These are phyloP conservation scores for Proteles cristata DNA, from an alignment of 2,113 vertebrate genomes.

Conservation along the genomic window DNA sequence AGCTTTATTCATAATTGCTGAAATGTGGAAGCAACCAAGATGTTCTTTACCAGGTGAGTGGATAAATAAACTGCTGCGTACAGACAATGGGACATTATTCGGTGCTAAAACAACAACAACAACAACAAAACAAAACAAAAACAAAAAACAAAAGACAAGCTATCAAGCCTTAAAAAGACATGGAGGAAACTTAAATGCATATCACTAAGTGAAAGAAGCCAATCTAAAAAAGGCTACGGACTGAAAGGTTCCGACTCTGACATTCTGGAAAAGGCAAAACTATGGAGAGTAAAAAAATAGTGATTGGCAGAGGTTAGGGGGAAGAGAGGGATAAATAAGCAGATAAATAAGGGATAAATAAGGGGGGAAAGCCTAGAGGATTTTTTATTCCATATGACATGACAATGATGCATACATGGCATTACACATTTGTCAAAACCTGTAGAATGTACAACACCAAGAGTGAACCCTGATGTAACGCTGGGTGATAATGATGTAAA, in stretches of 20 bases:
- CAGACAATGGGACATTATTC: background rate
- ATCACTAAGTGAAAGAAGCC: background rate
- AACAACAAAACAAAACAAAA: no score
- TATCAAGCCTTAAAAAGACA: background rate
- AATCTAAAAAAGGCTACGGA: background rate
- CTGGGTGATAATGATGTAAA: background rate
- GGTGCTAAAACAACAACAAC: background rate
- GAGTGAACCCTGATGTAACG: background rate
- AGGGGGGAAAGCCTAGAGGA: background rate
- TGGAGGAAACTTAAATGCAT: background rate
- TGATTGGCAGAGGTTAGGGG: background rate
- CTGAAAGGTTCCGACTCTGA: background rate
- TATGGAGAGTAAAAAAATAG: background rate
- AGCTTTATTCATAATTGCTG: background rate
- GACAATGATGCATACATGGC: background rate
- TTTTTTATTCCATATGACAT: background rate
- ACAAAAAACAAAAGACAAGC: background rate
- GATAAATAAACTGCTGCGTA: background rate
- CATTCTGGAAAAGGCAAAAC: background rate
- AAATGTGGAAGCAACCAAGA: conserved; percentile 14
- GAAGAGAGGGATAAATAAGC: background rate
- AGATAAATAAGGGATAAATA: background rate
- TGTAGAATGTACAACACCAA: background rate
- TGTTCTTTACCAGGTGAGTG: background rate
- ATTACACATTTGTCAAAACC: background rate